phyloP scores from a whole-genome alignment of 2,113 vertebrate genomes.

The Butorides virescens region DNA sequence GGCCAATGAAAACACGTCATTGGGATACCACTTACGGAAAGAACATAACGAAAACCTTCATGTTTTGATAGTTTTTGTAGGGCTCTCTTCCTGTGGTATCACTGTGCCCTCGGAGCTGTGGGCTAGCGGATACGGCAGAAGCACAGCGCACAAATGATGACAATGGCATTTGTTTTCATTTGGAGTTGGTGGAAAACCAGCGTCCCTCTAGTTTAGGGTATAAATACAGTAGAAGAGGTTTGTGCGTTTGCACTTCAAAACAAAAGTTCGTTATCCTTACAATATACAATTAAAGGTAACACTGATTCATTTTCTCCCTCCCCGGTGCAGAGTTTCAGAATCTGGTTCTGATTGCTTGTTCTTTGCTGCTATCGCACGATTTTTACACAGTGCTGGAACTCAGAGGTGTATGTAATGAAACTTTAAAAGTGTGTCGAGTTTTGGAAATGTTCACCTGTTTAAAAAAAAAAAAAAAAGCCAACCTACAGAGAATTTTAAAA shows the following conservation, averaged over 20 bases:
- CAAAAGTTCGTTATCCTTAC: neutral
- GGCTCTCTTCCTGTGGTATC: neutral
- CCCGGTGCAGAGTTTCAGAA: neutral
- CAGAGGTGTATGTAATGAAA: neutral
- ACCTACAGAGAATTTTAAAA: constrained; percentile 55
- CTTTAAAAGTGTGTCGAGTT: constrained; percentile 9
- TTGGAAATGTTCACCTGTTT: constrained; percentile 36
- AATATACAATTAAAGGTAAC: neutral
- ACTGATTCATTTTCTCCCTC: neutral
- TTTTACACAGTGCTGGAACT: neutral
- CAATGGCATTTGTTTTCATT: neutral
- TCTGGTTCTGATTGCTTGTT: neutral
- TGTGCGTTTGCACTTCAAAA: neutral
- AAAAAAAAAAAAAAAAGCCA: neutral
- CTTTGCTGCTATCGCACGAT: neutral
- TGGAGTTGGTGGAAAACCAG: neutral
- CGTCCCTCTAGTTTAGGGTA: neutral
- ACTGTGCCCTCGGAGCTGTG: neutral
- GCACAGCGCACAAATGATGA: neutral
- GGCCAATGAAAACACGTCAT: neutral
- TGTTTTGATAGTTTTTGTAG: neutral
- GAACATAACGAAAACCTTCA: neutral
- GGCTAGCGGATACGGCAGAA: neutral
- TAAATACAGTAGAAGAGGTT: neutral
- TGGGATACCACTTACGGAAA: neutral